Percentiles rank a stretch among this genome's conserved stretches.
Conservation (phyloP, 2,113 vertebrate species). For the Orcinus orca region DNA sequence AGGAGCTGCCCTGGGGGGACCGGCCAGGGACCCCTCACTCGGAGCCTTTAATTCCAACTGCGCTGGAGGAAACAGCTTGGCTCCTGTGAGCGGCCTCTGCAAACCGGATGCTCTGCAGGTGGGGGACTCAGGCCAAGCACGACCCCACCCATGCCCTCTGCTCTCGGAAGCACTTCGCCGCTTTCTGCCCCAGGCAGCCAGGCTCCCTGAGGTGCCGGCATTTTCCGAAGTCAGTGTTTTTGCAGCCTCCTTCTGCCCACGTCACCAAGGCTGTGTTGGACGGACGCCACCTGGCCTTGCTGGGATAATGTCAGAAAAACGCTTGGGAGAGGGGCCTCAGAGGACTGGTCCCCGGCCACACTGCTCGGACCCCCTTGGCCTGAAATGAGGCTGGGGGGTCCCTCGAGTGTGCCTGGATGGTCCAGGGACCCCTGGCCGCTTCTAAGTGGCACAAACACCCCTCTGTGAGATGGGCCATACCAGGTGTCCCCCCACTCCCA, state of each 20-base stretch:
- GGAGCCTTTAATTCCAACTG: no score
- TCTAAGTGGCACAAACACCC: no score
- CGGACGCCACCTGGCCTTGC: background rate
- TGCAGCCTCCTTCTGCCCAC: background rate
- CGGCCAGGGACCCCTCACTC: no score
- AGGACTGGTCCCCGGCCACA: fast-evolving
- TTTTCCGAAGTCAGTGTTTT: background rate
- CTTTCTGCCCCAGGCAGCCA: background rate
- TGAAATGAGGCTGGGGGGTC: background rate
- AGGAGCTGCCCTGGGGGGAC: background rate
- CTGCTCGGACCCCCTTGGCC: background rate
- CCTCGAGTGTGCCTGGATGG: background rate
- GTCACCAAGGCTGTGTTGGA: background rate
- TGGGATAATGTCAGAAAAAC: background rate
- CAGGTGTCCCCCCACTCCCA: no score
- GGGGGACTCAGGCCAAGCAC: background rate
- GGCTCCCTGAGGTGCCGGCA: background rate
- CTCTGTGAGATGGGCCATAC: no score
- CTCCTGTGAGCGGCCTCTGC: background rate
- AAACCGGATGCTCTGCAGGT: no score
- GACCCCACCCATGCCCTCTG: background rate
- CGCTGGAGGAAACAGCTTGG: background rate
- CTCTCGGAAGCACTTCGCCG: background rate
- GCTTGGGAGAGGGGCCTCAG: background rate
- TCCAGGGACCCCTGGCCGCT: no score